These are phyloP conservation scores for Mormyrops attenuatus DNA, from an alignment of 2,797 vertebrate genomes.

Conservation along the genomic window DNA sequence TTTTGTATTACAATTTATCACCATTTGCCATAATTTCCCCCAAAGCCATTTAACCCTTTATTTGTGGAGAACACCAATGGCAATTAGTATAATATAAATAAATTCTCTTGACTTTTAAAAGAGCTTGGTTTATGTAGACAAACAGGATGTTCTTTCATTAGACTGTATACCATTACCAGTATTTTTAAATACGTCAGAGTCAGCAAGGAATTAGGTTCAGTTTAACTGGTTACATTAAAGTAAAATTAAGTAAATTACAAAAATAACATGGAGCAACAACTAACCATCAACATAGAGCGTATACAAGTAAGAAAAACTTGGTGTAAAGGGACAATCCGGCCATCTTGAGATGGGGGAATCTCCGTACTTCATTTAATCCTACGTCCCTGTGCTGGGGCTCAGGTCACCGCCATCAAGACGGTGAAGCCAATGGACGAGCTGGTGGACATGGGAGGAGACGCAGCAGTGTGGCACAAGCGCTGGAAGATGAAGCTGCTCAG, in stretches of 20 bases:
- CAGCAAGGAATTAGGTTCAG: not conserved
- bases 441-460: conserved; percentile 79
- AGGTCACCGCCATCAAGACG: conserved; percentile 96
- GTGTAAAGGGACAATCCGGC: not conserved
- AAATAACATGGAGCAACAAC: not conserved
- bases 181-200: not conserved
- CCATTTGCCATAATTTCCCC: not conserved
- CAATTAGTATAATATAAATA: not conserved
- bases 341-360: not conserved
- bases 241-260: not conserved
- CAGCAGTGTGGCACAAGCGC: conserved; percentile 79
- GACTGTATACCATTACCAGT: not conserved
- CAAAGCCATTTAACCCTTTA: not conserved
- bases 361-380: not conserved
- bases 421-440: conserved; percentile 89
- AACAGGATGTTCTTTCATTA: not conserved
- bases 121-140: not conserved
- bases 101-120: not conserved
- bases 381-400: not conserved
- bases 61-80: not conserved
- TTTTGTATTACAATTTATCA: not conserved
- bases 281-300: not conserved
- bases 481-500: conserved; percentile 78
- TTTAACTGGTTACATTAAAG: not conserved
- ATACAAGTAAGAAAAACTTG: not conserved